Percentiles rank a stretch among this genome's conserved stretches.
Conservation (phyloP, 2,797 vertebrate species). For the Falco peregrinus region DNA sequence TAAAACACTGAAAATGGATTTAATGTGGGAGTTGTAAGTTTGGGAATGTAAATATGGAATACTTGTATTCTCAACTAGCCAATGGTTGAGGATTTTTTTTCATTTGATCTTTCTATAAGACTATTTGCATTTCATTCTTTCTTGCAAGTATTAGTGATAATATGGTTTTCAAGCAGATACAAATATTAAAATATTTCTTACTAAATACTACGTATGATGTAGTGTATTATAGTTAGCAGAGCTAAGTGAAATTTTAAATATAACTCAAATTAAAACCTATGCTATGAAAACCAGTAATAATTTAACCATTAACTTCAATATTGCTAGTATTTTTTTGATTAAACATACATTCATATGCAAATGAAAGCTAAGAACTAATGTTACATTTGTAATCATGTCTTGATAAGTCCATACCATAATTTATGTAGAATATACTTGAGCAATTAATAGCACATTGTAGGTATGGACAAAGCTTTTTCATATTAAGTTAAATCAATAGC, state of each 20-base stretch:
- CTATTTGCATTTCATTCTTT: not conserved
- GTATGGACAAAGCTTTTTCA: not conserved
- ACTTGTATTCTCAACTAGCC: not conserved
- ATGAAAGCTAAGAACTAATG: not conserved
- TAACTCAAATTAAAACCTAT: not conserved
- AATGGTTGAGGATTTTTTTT: not conserved
- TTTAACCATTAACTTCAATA: not conserved
- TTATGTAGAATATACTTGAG: not conserved
- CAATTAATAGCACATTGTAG: not conserved
- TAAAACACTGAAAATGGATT: not conserved
- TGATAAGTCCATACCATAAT: not conserved
- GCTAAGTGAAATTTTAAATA: not conserved
- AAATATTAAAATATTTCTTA: not conserved
- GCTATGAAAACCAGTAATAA: not conserved
- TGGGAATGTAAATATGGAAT: not conserved
- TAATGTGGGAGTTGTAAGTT: not conserved
- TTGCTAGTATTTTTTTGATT: not conserved
- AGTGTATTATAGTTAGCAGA: not conserved
- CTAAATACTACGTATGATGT: not conserved
- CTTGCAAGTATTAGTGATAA: not conserved
- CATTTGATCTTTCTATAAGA: not conserved
- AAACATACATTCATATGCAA: not conserved
- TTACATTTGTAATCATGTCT: not conserved
- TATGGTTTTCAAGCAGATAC: not conserved
- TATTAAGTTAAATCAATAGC: not conserved